Conservation (phyloP, 1,140 invertebrate genomes). For the Nasonia giraulti region DNA sequence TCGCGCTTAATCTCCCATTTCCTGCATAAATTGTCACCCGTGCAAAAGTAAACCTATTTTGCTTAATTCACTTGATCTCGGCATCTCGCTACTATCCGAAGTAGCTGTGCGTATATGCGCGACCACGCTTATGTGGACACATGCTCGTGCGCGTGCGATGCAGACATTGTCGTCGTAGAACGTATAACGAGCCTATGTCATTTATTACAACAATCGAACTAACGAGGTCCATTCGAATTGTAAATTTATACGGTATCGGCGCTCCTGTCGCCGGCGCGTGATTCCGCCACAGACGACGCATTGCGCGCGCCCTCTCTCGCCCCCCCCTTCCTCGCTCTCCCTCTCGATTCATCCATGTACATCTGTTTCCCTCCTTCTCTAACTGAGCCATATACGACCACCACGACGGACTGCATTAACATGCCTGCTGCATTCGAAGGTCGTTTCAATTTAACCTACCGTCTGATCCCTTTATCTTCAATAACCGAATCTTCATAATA, state of each 20-base stretch:
- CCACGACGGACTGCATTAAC: background rate
- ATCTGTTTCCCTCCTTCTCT: too few relatives aligned
- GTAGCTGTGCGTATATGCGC: background rate
- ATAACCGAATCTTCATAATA: background rate
- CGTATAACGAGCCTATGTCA: constrained; percentile 14
- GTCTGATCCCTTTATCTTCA: background rate
- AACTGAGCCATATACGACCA: background rate
- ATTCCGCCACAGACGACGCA: background rate
- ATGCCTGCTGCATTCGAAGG: background rate
- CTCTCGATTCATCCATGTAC: background rate
- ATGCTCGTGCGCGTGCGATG: background rate
- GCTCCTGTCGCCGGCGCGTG: background rate
- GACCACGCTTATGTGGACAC: background rate
- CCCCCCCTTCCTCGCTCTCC: background rate
- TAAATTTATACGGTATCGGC: constrained; percentile 22
- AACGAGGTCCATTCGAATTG: constrained; percentile 33
- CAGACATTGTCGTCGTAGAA: background rate
- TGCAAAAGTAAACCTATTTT: background rate
- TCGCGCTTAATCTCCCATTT: background rate
- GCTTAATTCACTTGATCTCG: background rate
- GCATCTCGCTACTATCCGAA: background rate
- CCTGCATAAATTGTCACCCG: background rate
- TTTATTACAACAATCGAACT: constrained; percentile 34
- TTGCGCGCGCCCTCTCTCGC: too few relatives aligned
- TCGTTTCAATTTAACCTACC: background rate